Percentiles rank a stretch among this genome's conserved stretches.
Conservation (phyloP, 2,888 invertebrate species). For the Nezara viridula region DNA sequence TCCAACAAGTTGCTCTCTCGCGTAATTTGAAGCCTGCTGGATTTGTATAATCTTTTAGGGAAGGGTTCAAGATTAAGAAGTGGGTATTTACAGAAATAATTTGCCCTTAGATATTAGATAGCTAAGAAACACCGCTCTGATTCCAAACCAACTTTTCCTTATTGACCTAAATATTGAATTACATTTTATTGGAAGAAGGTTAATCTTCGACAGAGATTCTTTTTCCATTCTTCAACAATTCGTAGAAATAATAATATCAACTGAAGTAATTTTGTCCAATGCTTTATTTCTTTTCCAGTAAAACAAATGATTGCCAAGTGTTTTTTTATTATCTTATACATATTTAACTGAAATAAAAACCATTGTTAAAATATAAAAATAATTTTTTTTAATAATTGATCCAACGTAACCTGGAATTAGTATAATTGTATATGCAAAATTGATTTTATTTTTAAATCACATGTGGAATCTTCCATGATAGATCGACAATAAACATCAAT, state of each 20-base stretch:
- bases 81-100: neutral
- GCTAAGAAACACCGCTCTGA: neutral
- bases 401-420: too few species aligned
- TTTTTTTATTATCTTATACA: too few species aligned
- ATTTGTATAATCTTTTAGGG: neutral
- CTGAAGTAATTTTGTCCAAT: too few species aligned
- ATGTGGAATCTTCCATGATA: too few species aligned
- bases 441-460: too few species aligned
- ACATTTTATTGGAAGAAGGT: neutral
- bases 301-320: too few species aligned
- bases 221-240: neutral
- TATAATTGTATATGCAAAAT: too few species aligned
- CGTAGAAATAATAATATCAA: neutral
- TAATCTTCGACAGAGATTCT: neutral
- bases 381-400: too few species aligned
- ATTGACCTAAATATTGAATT: neutral
- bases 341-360: too few species aligned
- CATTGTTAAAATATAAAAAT: too few species aligned
- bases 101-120: neutral
- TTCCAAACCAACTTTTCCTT: neutral
- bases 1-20: neutral
- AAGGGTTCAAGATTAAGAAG: neutral
- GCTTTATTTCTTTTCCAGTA: too few species aligned
- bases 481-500: too few species aligned
- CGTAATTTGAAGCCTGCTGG: neutral